phyloP scores from a whole-genome alignment of 2,888 invertebrate species.

The Schizaphis graminum region DNA sequence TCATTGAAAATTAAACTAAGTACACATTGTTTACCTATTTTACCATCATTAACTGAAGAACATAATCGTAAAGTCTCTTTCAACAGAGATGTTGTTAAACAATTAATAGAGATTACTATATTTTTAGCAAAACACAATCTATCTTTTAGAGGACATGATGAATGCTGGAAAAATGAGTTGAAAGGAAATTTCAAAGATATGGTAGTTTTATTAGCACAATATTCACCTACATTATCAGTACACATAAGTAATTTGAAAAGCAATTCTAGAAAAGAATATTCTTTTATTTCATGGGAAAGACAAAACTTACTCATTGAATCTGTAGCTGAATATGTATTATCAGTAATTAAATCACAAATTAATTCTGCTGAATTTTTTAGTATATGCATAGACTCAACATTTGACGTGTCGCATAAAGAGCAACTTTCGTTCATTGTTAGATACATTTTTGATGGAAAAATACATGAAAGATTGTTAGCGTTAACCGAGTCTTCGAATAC shows the following conservation, averaged over 20 bases:
- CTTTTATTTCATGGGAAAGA: slow-evolving; percentile 14
- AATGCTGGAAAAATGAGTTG: not conserved
- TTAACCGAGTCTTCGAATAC: slow-evolving; percentile 3
- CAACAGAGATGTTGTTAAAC: not conserved
- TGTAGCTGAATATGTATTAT: not conserved
- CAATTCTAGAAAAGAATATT: not conserved
- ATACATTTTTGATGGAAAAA: slow-evolving; percentile 16
- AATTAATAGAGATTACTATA: not conserved
- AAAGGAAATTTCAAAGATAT: not conserved
- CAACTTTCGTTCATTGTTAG: slow-evolving; percentile 7
- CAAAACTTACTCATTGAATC: not conserved
- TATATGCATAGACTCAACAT: not conserved
- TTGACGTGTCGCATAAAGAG: slow-evolving; percentile 6
- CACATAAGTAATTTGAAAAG: not conserved
- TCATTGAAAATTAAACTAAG: slow-evolving; percentile 7
- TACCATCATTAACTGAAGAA: slow-evolving; percentile 11
- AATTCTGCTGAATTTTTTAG: too few relatives aligned
- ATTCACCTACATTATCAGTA: not conserved
- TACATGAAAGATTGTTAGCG: slow-evolving; percentile 12
- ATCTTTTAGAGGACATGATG: not conserved
- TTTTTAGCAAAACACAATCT: slow-evolving; percentile 19
- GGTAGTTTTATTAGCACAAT: not conserved
- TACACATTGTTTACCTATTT: not conserved
- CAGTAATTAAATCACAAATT: not conserved
- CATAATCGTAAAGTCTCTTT: not conserved